Percentiles rank a stretch among this genome's conserved stretches.
Evolutionary conservation across 2,113 vertebrate genomes (phyloP).

Genomic region (Heloderma charlesbogerti): DNA sequence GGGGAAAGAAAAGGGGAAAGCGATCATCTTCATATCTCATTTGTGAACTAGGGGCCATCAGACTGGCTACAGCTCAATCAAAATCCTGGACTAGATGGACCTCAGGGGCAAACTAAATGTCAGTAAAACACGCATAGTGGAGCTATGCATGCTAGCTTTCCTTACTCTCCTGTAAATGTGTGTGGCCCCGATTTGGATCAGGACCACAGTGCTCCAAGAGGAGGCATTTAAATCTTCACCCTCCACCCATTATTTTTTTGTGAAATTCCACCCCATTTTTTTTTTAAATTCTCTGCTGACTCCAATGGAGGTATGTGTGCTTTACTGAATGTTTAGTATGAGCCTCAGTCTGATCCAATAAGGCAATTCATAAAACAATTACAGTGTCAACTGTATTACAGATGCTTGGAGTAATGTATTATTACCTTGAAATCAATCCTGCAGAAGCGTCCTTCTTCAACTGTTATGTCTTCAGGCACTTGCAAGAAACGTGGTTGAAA

Average conservation of each 20-base stretch:
- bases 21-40: neutral
- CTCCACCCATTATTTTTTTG: too few species aligned
- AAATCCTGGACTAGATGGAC: neutral
- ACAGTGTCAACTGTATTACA: neutral
- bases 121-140: too few species aligned
- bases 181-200: too few species aligned
- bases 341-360: neutral
- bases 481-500: conserved; percentile 94
- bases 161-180: too few species aligned
- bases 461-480: conserved; percentile 88
- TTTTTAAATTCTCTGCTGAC: too few species aligned
- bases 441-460: conserved; percentile 94
- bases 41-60: neutral
- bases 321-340: too few species aligned
- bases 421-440: conserved; percentile 95
- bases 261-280: too few species aligned
- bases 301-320: too few species aligned
- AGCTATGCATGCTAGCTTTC: too few species aligned
- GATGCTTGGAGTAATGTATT: conserved; percentile 11
- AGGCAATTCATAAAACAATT: neutral
- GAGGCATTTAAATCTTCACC: too few species aligned
- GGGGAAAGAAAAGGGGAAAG: neutral
- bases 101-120: neutral
- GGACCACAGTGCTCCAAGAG: too few species aligned
- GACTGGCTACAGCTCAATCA: neutral